These are phyloP conservation scores for Andrena praecox DNA, from an alignment of 2,888 invertebrate species.

Conservation along the genomic window DNA sequence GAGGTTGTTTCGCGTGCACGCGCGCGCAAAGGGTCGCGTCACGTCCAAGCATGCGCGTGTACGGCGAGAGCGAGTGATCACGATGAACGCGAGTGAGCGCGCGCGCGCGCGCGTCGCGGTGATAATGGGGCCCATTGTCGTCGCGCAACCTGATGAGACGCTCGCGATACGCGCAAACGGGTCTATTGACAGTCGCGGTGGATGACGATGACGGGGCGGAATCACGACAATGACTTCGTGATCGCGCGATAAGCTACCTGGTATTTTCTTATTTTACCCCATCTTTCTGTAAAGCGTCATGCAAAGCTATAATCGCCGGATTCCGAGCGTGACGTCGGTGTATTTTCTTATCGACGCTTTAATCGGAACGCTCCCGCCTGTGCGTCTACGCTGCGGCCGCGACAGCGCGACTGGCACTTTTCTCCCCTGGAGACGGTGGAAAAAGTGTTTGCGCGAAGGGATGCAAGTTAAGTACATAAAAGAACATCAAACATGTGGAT, in stretches of 20 bases:
- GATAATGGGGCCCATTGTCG: constrained; percentile 69
- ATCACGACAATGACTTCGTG: constrained; percentile 57
- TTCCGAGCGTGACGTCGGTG: constrained; percentile 39
- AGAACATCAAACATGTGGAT: no score
- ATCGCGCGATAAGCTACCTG: constrained; percentile 67
- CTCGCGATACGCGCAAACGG: constrained; percentile 62
- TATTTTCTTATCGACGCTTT: constrained; percentile 37
- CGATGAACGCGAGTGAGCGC: constrained; percentile 37
- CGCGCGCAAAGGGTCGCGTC: constrained; percentile 8
- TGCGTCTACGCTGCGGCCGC: not conserved
- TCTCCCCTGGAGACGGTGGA: not conserved
- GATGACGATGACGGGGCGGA: constrained; percentile 67
- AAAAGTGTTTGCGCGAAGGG: not conserved
- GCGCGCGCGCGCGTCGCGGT: constrained; percentile 31
- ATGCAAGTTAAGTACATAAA: no score
- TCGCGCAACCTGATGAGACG: constrained; percentile 65
- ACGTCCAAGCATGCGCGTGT: constrained; percentile 23
- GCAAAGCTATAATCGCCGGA: constrained; percentile 51
- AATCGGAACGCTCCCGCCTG: constrained; percentile 36
- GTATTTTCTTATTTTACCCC: constrained; percentile 47
- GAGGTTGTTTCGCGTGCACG: constrained; percentile 12
- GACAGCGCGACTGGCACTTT: no score
- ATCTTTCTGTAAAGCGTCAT: constrained; percentile 52
- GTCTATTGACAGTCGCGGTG: constrained; percentile 66
- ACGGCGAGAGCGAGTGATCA: constrained; percentile 34